Percentiles rank a stretch among this genome's conserved stretches.
These are phyloP conservation scores for Stratiolaelaps scimitus DNA, from an alignment of 1,140 invertebrate genomes.

Conservation along the genomic window DNA sequence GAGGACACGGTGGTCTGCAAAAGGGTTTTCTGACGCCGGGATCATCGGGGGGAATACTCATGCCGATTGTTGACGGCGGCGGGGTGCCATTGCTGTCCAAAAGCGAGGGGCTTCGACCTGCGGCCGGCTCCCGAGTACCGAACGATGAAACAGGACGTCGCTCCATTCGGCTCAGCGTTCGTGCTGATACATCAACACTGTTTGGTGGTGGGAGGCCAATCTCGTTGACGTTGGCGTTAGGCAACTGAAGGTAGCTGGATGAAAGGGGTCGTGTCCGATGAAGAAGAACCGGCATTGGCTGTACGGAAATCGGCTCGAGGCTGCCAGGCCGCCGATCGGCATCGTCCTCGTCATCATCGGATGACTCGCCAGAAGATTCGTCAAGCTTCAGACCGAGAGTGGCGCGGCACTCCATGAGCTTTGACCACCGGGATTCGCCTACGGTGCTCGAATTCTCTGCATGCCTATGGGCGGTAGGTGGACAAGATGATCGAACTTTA, in stretches of 20 bases:
- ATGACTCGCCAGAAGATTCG: constrained; percentile 25
- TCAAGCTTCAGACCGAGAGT: constrained; percentile 9
- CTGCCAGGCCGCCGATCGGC: not conserved
- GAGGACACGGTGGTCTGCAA: not conserved
- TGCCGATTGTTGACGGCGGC: constrained; percentile 1
- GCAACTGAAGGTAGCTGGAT: constrained; percentile 17
- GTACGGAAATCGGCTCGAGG: not conserved
- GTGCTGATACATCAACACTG: constrained; percentile 23
- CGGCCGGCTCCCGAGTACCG: constrained; percentile 12
- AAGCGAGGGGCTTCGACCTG: constrained; percentile 14
- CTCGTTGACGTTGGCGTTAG: constrained; percentile 3
- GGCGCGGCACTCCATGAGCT: constrained; percentile 16
- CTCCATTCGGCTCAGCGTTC: constrained; percentile 18
- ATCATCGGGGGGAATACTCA: not conserved
- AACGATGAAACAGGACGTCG: not conserved
- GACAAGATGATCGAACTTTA: too few species aligned
- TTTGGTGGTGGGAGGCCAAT: not conserved
- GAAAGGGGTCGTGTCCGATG: constrained; percentile 15
- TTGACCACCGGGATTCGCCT: constrained; percentile 11
- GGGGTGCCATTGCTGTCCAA: constrained; percentile 13
- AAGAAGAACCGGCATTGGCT: constrained; percentile 17
- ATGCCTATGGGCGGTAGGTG: not conserved
- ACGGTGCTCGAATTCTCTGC: not conserved
- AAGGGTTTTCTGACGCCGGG: constrained; percentile 13
- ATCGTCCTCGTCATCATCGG: not conserved